Base-by-base conservation (phyloP, 2,888 invertebrate genomes). In the Pollenia angustigena region DNA sequence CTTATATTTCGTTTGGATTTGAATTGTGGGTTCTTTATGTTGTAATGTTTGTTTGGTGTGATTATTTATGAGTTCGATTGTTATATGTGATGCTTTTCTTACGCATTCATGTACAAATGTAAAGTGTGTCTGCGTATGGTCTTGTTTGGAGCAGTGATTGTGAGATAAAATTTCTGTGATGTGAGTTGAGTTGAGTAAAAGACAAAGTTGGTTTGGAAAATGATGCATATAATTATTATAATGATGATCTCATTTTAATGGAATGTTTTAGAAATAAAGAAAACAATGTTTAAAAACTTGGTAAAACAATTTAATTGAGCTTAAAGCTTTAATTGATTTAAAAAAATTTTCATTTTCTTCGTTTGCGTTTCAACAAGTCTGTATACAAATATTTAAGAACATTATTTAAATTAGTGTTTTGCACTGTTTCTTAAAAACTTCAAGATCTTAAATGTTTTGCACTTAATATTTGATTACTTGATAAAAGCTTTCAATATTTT, bases 21-120 rank as follows among this genome's bases (percentile, higher is more conserved):
- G 23, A 32, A 32, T 56, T 42, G 14, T 40, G 42, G 18, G 14
- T 82, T 66, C 52, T 46, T 58, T 32, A 12, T 32, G 32, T 6
- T 6, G 32, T 71, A 54, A 68, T 58, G 56, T 72, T 79, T 58
- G 56, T 72, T 79, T 58, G 64, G 66, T 79, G 68, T 76, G 86
- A 86, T 87, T 84, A 81, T 87, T 87, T 84, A 84, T 87, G 80
- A 46, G 87, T 81, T 86, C 82, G 82, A 79, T 79, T 82, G 79
- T 68, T 54, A 16, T 54, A 52, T 81, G 50, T 42, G 81, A 64
- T 72, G 72, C 44, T 52, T 60, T 66, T 69, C 71, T 68, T 84
- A 84, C 84, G 84, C 84, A 84, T 58, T 3, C 10, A 32, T 56
- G 3, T 52, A 42, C 23, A 23, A 14, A 32, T 69, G 60, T 50